Evolutionary conservation across 37 sponge, comb jelly and placozoan species (phyloP).

Genomic region (Dysidea cf. avara): DNA sequence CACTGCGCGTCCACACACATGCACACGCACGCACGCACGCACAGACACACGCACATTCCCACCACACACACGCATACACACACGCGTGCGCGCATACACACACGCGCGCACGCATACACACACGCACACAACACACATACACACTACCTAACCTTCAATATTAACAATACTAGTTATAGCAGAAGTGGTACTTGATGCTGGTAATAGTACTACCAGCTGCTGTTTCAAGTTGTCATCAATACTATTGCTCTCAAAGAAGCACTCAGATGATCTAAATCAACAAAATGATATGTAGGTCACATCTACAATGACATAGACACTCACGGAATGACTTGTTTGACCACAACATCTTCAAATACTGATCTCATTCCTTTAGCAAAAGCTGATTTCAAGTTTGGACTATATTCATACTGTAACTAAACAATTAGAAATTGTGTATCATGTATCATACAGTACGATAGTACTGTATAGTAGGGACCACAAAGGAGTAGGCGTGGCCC

Average conservation of each 20-base stretch:
- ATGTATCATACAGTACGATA: too few species aligned
- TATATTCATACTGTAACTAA: too few species aligned
- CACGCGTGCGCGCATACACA: constrained; percentile 15
- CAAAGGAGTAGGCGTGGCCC: too few species aligned
- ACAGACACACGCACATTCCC: neutral
- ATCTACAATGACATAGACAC: neutral
- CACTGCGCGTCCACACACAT: too few species aligned
- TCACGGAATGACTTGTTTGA: neutral
- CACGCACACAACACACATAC: constrained; percentile 36
- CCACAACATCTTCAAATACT: constrained; percentile 11
- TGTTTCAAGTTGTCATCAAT: constrained; percentile 59
- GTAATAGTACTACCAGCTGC: constrained; percentile 52
- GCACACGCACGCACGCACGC: too few species aligned
- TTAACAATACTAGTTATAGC: too few species aligned
- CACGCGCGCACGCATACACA: constrained; percentile 32
- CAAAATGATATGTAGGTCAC: neutral
- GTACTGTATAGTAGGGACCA: too few species aligned
- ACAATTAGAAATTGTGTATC: too few species aligned
- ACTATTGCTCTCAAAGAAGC: constrained; percentile 74
- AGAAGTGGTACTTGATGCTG: constrained; percentile 52
- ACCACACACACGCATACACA: constrained; percentile 10
- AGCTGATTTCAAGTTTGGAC: constrained; percentile 55
- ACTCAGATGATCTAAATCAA: constrained; percentile 57
- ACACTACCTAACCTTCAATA: too few species aligned
- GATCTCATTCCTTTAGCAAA: constrained; percentile 69